Base-by-base conservation (phyloP, 2,888 invertebrate species). In the Calameuta pallipes region DNA sequence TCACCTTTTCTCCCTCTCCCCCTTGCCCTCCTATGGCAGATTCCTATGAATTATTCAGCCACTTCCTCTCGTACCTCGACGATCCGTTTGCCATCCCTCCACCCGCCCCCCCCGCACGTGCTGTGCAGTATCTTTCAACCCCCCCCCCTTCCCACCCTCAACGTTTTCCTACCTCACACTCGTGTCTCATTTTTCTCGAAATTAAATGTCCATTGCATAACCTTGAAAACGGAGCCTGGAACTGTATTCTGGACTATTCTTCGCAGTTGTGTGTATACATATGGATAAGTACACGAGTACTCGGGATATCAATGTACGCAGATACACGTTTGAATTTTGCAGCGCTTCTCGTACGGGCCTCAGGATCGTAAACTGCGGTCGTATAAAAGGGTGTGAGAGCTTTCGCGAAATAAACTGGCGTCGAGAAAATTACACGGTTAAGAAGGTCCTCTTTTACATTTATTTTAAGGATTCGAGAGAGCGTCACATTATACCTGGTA, bases 201-300 rank as follows among this genome's bases (percentile, higher is more conserved):
- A 86, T 85, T 84, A 85, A 87, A 79, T 80, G 79, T 37, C 69
- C 74, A 56, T 56, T 56, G 23, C 56, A 23, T 56, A 23, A 23
- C 56, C 56, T 23, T 56, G 23, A 23, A 56, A 23, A 56, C 23
- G 23, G 56, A 56, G 23, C 56, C 23, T 23, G 23, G 1, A 23
- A 23, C 0, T 23, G 56, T 56, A 56, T 23, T 56, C 56, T 9
- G 56, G 23, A 23, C 23, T 23, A 23, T 23, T 23, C 56, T 9
- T 56, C 23, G 23, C 56, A 9, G 9, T 9, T 23, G 9, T 9
- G 56, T 56, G 23, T 23, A 56, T 56, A 56, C 23, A 2, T 23
- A 56, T 56, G 56, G 1, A 56, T 56, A 23, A 56, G n/a, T 76
- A 70, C 73, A 69, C 80, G 41, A 70, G 37, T 41, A 73, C 37